phyloP scores from a whole-genome alignment of 1,140 invertebrate genomes.

The Stegodyphus mimosarum region DNA sequence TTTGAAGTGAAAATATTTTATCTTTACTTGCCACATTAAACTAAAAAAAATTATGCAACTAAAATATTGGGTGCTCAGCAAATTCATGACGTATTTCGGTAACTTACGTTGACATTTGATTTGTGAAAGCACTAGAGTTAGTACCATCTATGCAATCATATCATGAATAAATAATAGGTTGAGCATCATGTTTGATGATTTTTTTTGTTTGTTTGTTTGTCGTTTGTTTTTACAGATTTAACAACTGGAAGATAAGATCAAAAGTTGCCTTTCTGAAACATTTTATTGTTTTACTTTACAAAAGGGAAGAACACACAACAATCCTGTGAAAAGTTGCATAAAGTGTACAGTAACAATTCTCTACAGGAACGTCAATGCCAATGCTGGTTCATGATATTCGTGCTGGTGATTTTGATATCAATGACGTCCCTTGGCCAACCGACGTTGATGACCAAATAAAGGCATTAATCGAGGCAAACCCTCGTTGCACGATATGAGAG shows the following conservation, averaged over 20 bases:
- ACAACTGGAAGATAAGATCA: not conserved
- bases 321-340: not conserved
- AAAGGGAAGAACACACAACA: conserved; percentile 7
- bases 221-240: not conserved
- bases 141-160: not conserved
- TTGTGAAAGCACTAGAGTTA: too few species aligned
- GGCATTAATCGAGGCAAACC: conserved; percentile 1
- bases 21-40: too few species aligned
- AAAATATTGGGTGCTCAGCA: too few species aligned
- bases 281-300: conserved; percentile 15
- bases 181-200: not conserved
- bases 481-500: not conserved
- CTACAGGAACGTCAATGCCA: conserved; percentile 2
- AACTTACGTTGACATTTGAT: too few species aligned
- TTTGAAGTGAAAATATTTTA: too few species aligned
- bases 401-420: conserved; percentile 10
- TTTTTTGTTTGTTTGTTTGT: not conserved
- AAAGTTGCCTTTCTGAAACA: not conserved
- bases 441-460: conserved; percentile 12
- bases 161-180: not conserved
- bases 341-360: conserved; percentile 6
- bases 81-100: too few species aligned
- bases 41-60: too few species aligned
- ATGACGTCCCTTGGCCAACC: not conserved
- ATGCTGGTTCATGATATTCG: conserved; percentile 1